Evolutionary conservation across 2,113 vertebrate genomes (phyloP), one percentile per base, ranked within the genome.

Genomic region (Xiphias gladius): DNA sequence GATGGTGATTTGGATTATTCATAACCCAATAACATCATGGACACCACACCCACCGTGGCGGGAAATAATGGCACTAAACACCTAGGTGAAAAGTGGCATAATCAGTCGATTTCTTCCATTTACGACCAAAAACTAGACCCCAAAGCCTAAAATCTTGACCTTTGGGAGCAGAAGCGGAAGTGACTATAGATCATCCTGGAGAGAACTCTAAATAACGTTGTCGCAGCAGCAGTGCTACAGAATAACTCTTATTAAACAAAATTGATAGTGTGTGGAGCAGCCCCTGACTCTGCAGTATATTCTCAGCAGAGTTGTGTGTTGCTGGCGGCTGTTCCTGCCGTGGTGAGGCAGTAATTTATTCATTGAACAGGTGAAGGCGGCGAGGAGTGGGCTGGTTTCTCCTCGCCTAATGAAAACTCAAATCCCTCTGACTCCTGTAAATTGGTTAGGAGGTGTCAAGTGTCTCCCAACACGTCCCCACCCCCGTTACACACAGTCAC

Each of bases 391-490:
- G 73, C 57, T 63, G 75, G 9, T 65, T 79, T 76, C 82, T 87
- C 72, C 67, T 83, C 52, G 7, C 43, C 73, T 92, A 91, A 92
- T 92, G 89, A 93, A 92, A 92, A 91, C 82, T 80, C 81, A 87
- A 91, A 93, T 89, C 91, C 87, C 85, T 85, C 72, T 64, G 86
- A 90, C 83, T 90, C 74, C 82, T 89, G 80, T 79, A 89, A 93
- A 92, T 93, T 92, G 88, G 87, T 86, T 90, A 7, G 54, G 82
- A 89, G 93, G 91, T 92, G 89, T 92, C 89, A 70, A 83, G 87
- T 92, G 69, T 86, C 90, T 74, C 64, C 68, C 66, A 50, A 54
- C 80, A 39, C 54, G 17, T 61, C 59, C 82, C 69, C 66, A 22
- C 26, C 19, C 43, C 9, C 22, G 2, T 19, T 1, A 37, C 2